Conservation (phyloP, 2,797 vertebrate species). For the Chromis chromis region DNA sequence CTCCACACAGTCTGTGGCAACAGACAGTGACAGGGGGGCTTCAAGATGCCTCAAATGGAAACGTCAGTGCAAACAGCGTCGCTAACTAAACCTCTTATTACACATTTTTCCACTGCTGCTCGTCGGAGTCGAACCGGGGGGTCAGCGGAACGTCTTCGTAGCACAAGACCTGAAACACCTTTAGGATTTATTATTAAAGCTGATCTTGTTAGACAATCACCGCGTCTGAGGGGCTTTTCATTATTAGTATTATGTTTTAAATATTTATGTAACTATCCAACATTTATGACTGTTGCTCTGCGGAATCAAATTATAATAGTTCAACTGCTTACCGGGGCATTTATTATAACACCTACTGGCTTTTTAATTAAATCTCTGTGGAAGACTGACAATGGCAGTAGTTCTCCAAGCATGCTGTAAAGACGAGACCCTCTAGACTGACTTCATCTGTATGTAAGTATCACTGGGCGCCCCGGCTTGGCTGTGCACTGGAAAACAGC, state of each 20-base stretch:
- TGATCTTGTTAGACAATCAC: background rate
- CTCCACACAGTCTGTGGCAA: slow-evolving; percentile 51
- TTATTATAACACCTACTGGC: background rate
- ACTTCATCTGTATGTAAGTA: slow-evolving; percentile 30
- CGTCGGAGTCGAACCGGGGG: background rate
- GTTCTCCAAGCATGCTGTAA: slow-evolving; percentile 7
- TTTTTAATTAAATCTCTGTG: slow-evolving; percentile 6
- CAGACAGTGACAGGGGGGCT: slow-evolving; percentile 46
- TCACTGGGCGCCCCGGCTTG: slow-evolving; percentile 17
- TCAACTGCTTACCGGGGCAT: background rate
- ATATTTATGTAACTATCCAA: background rate
- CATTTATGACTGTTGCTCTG: background rate
- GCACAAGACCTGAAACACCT: slow-evolving; percentile 5
- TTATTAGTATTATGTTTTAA: too few relatives aligned
- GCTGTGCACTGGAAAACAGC: slow-evolving; percentile 54
- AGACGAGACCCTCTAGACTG: background rate
- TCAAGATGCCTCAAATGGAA: slow-evolving; percentile 59
- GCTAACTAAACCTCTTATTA: slow-evolving; percentile 61
- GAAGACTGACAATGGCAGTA: background rate
- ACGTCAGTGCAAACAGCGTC: slow-evolving; percentile 52
- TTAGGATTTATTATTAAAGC: slow-evolving; percentile 11
- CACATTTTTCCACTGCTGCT: slow-evolving; percentile 61
- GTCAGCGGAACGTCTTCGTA: slow-evolving; percentile 25
- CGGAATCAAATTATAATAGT: slow-evolving; percentile 1
- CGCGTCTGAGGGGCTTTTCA: background rate